Base-by-base conservation (phyloP, 2,113 vertebrate species). In the Pardalotus punctatus region DNA sequence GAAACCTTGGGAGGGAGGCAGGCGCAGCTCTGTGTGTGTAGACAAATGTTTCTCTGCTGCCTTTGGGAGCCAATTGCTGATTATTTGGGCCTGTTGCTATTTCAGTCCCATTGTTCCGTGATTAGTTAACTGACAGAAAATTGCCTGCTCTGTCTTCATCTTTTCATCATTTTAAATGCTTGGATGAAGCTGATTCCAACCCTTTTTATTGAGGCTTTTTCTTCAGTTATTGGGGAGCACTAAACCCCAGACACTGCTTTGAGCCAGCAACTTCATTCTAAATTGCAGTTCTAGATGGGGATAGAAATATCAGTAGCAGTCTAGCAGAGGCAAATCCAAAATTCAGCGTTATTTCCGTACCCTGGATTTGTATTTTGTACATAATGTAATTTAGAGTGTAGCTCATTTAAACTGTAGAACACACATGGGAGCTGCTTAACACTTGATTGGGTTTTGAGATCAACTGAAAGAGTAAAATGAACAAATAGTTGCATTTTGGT, bases 41-140 rank as follows among this genome's bases (percentile, higher is more conserved):
- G 45, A 48, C 5, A 73, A 86, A 74, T 64, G 60, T 61, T 79
- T 87, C 95, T 88, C 60, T 74, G 72, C 86, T 94, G 88, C 81
- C 22, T 12, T 8, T 53, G 27, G 40, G 48, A 72, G 6, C 10
- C 42, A 57, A 9, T n/a, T 82, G 54, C 70, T 95, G 87, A 67
- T 74, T 86, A 18, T 85, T 96, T 94, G 90, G 86, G 78, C 73
- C 29, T 88, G 71, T 87, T 87, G 31, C 80, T 94, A 61, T 92
- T 95, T 89, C 95, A 92, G 76, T 72, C 43, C 73, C 40, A 24
- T 66, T 81, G 14, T 66, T 86, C 57, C 90, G 5, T 69, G 58
- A 77, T 88, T 27, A 88, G 82, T 90, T 88, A 87, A 57, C 65
- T 61, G 84, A 66, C 87, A 69, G 79, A 33, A 43, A 65, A 56